Base-by-base conservation (phyloP, 37 sponge, comb jelly and placozoan genomes). In the Agelas oroides region DNA sequence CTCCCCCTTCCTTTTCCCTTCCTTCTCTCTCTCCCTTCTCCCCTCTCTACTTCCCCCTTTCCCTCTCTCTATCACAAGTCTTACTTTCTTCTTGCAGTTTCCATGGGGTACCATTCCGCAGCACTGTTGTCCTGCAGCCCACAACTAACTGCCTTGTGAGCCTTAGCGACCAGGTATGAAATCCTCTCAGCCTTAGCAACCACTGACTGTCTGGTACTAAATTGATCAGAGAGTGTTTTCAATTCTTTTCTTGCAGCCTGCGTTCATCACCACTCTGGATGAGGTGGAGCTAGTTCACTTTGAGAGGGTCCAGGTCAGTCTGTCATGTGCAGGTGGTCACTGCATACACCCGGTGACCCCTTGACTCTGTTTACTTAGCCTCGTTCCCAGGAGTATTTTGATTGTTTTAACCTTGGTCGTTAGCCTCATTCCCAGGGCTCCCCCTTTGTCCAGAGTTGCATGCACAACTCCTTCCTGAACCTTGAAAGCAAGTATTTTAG, bases 241-340 rank as follows among this genome's bases (percentile, higher is more conserved):
- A 8, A 12, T 8, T 8, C 3, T 46, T 46, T 12, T 8, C 57
- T 71, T 71, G 13, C 69, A 95, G 88, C 99, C 99, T 24, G 80
- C 90, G 17, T 97, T 97, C 78, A 89, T 97, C 55, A 79, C 97
- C 21, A 77, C 88, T 23, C 85, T 99, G 39, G 96, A 95, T 70
- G 99, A 99, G 76, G 88, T 99, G 41, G 97, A 99, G 70, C 86
- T 99, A 41, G 92, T 98, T 0, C 99, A 98, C 77, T 98, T 98
- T 92, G 99, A 98, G 77, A 84, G 99, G 76, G 98, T 97, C 8
- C 85, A 83, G 67, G 94, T 93, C 79, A 38, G 80, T 75, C n/a
- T n/a, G 24, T n/a, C 5, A 25, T 39, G 66, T n/a, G n/a, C n/a
- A n/a, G n/a, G n/a, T n/a, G n/a, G n/a, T n/a, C n/a, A n/a, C n/a